phyloP scores from a whole-genome alignment of 2,797 vertebrate genomes.

The Thunnus albacares region DNA sequence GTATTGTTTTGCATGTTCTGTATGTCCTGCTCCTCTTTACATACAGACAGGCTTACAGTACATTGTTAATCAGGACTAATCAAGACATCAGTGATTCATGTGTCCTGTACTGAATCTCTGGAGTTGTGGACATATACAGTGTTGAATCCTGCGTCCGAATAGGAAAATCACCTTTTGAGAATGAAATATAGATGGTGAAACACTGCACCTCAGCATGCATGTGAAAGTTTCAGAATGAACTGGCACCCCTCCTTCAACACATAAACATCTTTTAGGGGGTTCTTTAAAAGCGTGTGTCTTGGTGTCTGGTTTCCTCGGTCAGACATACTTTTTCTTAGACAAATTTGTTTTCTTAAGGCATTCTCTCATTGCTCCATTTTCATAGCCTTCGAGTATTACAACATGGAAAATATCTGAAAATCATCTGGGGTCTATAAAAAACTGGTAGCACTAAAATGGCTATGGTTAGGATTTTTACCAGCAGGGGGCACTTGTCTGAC shows the following conservation, averaged over 20 bases:
- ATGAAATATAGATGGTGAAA: not conserved
- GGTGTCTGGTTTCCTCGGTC: conserved; percentile 32
- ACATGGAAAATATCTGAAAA: conserved; percentile 83
- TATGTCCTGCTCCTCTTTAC: conserved; percentile 16
- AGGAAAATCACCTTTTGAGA: not conserved
- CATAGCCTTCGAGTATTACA: conserved; percentile 73
- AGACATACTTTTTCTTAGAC: conserved; percentile 28
- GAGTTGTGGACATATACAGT: conserved; percentile 1
- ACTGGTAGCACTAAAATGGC: conserved; percentile 60
- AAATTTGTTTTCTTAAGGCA: conserved; percentile 43
- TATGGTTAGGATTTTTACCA: conserved; percentile 67
- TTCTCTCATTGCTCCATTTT: conserved; percentile 56
- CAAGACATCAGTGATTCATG: conserved; percentile 58
- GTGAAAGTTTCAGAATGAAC: conserved; percentile 57
- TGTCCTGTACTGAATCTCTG: conserved; percentile 22
- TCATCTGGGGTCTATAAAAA: conserved; percentile 79
- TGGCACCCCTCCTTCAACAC: conserved; percentile 14
- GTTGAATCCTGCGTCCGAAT: conserved; percentile 1
- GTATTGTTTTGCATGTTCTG: conserved; percentile 17
- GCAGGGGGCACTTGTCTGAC: conserved; percentile 83
- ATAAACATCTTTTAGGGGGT: conserved; percentile 7
- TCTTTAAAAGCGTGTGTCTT: conserved; percentile 10
- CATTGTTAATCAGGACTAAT: conserved; percentile 52
- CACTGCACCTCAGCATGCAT: not conserved
- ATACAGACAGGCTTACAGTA: conserved; percentile 14